Conservation (phyloP, 2,797 vertebrate genomes). For the Sebastes oblongus region DNA sequence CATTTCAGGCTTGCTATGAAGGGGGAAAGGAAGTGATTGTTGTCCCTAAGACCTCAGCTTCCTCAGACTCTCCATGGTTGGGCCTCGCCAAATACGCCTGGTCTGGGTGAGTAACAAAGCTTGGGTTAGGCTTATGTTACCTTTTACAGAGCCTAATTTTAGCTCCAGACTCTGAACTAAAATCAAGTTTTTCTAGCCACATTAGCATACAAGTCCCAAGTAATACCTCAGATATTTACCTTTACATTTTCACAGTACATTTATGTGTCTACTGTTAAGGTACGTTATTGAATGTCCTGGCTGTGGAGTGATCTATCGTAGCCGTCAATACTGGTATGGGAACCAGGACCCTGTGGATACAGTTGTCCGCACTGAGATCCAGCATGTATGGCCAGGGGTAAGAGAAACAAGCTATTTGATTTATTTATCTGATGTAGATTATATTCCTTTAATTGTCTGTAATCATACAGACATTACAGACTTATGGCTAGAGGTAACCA, state of each 20-base stretch:
- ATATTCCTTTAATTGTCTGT: neutral
- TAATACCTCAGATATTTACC: neutral
- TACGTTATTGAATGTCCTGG: conserved; percentile 80
- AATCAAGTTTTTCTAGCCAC: neutral
- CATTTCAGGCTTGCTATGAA: conserved; percentile 93
- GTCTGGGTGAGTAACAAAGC: conserved; percentile 92
- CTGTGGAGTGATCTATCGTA: conserved; percentile 86
- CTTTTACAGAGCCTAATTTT: conserved; percentile 22
- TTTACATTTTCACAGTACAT: neutral
- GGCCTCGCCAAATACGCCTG: conserved; percentile 98
- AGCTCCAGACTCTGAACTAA: conserved; percentile 15
- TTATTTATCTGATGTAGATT: conserved; percentile 24
- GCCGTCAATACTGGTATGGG: conserved; percentile 80
- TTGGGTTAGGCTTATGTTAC: conserved; percentile 30
- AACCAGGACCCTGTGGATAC: conserved; percentile 93
- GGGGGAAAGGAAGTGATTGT: conserved; percentile 96
- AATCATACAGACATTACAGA: neutral
- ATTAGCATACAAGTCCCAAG: neutral
- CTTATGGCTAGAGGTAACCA: neutral
- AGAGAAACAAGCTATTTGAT: conserved; percentile 41
- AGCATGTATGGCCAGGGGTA: conserved; percentile 98
- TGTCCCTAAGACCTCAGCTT: conserved; percentile 98
- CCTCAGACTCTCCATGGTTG: conserved; percentile 97
- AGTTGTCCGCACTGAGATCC: conserved; percentile 97
- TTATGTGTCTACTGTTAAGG: conserved; percentile 37